These are phyloP conservation scores for Saxidomus purpurata DNA, from an alignment of 1,140 invertebrate genomes.

Conservation along the genomic window DNA sequence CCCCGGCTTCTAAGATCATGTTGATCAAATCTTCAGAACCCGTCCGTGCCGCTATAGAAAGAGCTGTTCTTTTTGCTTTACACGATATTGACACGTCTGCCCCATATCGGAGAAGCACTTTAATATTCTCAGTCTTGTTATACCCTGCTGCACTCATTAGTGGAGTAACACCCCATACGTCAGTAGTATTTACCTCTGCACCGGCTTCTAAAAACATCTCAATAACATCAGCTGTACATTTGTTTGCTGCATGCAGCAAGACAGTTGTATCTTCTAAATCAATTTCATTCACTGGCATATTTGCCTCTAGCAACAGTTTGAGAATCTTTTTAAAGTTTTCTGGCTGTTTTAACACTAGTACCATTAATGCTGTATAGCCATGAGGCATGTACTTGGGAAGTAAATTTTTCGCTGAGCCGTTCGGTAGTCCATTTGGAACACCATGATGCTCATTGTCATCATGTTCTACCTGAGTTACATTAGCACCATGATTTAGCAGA, in stretches of 20 bases:
- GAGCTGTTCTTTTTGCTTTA: constrained; percentile 56
- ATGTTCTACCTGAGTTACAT: constrained; percentile 91
- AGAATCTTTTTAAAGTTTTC: constrained; percentile 48
- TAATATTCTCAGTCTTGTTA: constrained; percentile 23
- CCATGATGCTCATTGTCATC: constrained; percentile 86
- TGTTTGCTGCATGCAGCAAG: constrained; percentile 79
- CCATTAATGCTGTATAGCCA: constrained; percentile 73
- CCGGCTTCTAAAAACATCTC: constrained; percentile 46
- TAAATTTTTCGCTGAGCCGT: constrained; percentile 24
- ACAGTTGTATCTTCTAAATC: constrained; percentile 82
- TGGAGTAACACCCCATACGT: constrained; percentile 58
- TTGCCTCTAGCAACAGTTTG: constrained; percentile 51
- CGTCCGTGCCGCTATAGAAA: constrained; percentile 49
- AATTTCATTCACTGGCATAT: constrained; percentile 70
- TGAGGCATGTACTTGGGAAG: constrained; percentile 58
- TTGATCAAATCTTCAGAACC: constrained; percentile 51
- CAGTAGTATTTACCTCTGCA: constrained; percentile 66
- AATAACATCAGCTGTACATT: constrained; percentile 76
- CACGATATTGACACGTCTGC: constrained; percentile 49
- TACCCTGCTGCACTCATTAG: constrained; percentile 75
- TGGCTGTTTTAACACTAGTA: constrained; percentile 68
- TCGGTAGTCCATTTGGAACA: constrained; percentile 34
- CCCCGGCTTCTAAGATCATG: constrained; percentile 37
- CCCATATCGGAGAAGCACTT: constrained; percentile 48
- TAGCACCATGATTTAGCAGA: constrained; percentile 89